Evolutionary conservation across 2,113 vertebrate genomes (phyloP).

Genomic region (Cryptomyrus ogoouensis): DNA sequence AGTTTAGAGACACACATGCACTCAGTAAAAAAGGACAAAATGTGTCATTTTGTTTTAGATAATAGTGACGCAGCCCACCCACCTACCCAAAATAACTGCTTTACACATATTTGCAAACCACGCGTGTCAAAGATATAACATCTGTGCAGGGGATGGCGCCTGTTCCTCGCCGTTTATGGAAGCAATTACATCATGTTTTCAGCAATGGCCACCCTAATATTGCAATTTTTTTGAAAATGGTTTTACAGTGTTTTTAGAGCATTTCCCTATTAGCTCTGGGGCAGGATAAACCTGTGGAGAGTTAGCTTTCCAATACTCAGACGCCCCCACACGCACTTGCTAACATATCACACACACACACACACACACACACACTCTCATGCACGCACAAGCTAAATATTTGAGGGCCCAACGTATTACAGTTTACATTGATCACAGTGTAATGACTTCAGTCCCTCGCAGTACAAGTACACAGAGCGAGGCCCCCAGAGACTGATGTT

Average conservation of each 20-base stretch:
- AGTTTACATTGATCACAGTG: not conserved
- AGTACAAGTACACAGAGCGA: conserved; percentile 24
- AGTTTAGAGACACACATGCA: conserved; percentile 74
- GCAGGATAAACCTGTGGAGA: not conserved
- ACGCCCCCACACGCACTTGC: conserved; percentile 27
- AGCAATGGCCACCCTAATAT: not conserved
- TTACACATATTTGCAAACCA: not conserved
- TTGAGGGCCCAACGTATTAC: not conserved
- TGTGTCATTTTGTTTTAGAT: conserved; percentile 4
- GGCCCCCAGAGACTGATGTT: conserved; percentile 13
- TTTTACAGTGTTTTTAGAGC: not conserved
- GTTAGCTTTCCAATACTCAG: conserved; percentile 19
- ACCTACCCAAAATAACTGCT: conserved; percentile 2
- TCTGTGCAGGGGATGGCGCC: not conserved
- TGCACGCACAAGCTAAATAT: not conserved
- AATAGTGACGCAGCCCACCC: not conserved
- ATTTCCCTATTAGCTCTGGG: conserved; percentile 1
- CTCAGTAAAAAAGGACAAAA: conserved; percentile 61
- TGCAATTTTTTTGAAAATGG: not conserved
- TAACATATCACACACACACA: not conserved
- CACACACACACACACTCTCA: not conserved
- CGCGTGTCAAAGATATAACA: not conserved
- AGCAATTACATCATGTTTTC: not conserved
- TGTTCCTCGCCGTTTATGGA: not conserved
- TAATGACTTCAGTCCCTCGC: conserved; percentile 13